These are phyloP conservation scores for Protophormia terraenovae DNA, from an alignment of 2,888 invertebrate species.

Conservation along the genomic window DNA sequence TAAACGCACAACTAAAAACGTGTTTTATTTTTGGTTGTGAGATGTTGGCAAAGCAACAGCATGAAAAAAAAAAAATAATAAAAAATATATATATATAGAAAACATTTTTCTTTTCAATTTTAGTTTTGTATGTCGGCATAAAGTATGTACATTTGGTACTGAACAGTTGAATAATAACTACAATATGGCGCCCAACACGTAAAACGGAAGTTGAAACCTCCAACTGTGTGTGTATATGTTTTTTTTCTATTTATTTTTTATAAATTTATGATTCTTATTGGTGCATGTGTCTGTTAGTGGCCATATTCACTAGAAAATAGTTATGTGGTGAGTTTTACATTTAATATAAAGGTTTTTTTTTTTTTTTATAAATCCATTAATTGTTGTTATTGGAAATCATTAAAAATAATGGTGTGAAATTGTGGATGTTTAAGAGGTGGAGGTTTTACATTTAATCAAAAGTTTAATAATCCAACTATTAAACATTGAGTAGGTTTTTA, in stretches of 20 bases:
- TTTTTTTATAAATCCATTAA: not conserved
- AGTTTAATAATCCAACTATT: not conserved
- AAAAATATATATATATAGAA: no score
- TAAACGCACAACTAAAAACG: slow-evolving; percentile 23
- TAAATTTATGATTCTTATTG: not conserved
- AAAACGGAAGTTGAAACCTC: slow-evolving; percentile 55
- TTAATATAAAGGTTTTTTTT: not conserved
- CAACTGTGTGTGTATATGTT: slow-evolving; percentile 34
- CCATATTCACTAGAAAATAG: not conserved
- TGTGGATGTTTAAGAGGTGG: not conserved
- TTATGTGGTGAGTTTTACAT: slow-evolving; percentile 12
- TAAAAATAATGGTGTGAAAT: not conserved
- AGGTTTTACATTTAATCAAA: not conserved
- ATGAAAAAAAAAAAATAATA: not conserved
- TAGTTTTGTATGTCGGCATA: not conserved
- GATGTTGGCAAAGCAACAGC: not conserved
- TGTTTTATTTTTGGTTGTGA: slow-evolving; percentile 23
- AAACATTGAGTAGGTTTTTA: not conserved
- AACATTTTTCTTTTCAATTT: slow-evolving; percentile 50
- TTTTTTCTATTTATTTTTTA: not conserved
- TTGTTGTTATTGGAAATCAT: not conserved
- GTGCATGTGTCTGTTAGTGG: not conserved
- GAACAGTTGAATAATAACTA: slow-evolving; percentile 28
- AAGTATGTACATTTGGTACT: slow-evolving; percentile 19
- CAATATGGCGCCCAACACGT: slow-evolving; percentile 57